Evolutionary conservation across 2,888 invertebrate genomes (phyloP).

Genomic region (Melanotus villosus): DNA sequence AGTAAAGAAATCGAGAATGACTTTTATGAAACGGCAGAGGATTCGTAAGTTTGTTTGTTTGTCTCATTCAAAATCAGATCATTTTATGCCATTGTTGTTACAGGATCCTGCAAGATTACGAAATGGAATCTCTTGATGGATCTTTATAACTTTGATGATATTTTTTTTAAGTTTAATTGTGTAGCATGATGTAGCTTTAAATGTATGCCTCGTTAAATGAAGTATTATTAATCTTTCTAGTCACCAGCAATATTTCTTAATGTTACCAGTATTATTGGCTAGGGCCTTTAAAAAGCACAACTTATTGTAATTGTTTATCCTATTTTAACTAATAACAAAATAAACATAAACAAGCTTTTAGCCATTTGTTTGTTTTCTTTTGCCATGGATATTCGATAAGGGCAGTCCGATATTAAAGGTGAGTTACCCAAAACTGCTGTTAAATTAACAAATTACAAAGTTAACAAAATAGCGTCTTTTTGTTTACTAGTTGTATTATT

Average conservation of each 20-base stretch:
- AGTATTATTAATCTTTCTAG: conserved; percentile 15
- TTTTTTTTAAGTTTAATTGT: not conserved
- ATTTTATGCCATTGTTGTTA: conserved; percentile 42
- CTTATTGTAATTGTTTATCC: too few species aligned
- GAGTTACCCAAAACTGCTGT: too few species aligned
- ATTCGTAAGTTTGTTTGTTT: conserved; percentile 47
- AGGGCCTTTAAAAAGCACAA: not conserved
- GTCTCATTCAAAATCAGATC: not conserved
- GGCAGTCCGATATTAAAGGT: too few species aligned
- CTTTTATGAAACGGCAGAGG: conserved; percentile 61
- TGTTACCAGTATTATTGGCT: conserved; percentile 31
- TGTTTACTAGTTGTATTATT: too few species aligned
- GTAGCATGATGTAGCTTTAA: conserved; percentile 22
- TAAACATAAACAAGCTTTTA: too few species aligned
- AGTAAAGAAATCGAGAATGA: conserved; percentile 62
- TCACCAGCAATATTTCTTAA: conserved; percentile 24
- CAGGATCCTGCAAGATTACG: conserved; percentile 62
- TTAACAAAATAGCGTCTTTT: too few species aligned
- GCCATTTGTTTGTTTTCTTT: too few species aligned
- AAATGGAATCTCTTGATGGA: conserved; percentile 61
- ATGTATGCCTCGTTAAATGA: not conserved
- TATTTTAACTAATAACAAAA: too few species aligned
- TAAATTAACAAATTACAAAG: too few species aligned
- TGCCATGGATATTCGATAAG: too few species aligned
- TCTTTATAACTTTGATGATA: conserved; percentile 31